Conservation (phyloP, 2,888 invertebrate species). For the Timandra comae region DNA sequence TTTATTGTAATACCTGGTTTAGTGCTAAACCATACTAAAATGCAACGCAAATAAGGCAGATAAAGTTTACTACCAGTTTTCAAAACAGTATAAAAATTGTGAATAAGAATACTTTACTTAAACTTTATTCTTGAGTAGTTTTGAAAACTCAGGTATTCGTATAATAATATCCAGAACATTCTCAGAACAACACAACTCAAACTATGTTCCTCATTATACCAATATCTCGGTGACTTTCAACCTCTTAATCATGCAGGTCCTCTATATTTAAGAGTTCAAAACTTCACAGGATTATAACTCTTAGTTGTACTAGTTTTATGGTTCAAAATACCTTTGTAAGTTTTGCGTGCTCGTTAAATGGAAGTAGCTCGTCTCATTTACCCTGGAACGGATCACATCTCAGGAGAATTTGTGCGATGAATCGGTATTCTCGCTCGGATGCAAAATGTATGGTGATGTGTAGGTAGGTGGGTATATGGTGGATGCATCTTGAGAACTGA, state of each 20-base stretch:
- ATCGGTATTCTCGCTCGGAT: constrained; percentile 9
- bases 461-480: not conserved
- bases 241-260: constrained; percentile 18
- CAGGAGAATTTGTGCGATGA: constrained; percentile 14
- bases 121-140: too few relatives aligned
- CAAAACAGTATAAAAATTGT: too few relatives aligned
- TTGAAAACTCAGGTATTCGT: too few relatives aligned
- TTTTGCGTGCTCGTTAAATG: not conserved
- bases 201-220: constrained; percentile 14
- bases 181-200: too few relatives aligned
- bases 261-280: constrained; percentile 2
- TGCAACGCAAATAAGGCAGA: too few relatives aligned
- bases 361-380: constrained; percentile 18
- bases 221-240: constrained; percentile 19
- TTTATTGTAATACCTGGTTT: too few relatives aligned
- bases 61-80: too few relatives aligned
- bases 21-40: too few relatives aligned
- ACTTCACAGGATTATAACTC: not conserved
- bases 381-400: constrained; percentile 13
- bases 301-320: constrained; percentile 1
- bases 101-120: too few relatives aligned
- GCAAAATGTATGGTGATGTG: constrained; percentile 2
- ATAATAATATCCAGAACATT: too few relatives aligned
- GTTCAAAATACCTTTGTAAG: constrained; percentile 1
- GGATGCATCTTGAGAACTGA: too few relatives aligned